Evolutionary conservation across 1,140 invertebrate species (phyloP).

Genomic region (Acromyrmex echinatior): DNA sequence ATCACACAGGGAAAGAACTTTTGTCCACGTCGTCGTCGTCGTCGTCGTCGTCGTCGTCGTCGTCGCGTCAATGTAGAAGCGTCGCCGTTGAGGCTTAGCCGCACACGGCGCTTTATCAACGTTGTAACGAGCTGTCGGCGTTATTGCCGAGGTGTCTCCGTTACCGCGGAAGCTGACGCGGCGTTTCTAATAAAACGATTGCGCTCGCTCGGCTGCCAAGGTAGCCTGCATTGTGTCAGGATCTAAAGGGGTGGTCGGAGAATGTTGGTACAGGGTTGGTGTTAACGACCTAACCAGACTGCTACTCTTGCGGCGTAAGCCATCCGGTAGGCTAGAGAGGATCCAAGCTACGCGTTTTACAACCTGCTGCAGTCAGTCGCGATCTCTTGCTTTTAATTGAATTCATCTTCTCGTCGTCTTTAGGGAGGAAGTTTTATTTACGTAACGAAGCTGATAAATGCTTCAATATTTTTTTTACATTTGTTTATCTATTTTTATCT

Average conservation of each 20-base stretch:
- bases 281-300: conserved; percentile 71
- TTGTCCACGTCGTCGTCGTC: conserved; percentile 33
- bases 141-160: conserved; percentile 83
- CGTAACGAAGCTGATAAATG: neutral
- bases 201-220: conserved; percentile 68
- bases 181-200: conserved; percentile 84
- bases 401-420: neutral
- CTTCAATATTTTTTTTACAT: neutral
- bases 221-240: conserved; percentile 73
- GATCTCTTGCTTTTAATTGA: conserved; percentile 28
- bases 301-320: conserved; percentile 68
- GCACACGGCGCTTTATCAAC: conserved; percentile 82
- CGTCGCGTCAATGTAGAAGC: conserved; percentile 30
- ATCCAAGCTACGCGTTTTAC: conserved; percentile 33
- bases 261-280: conserved; percentile 73
- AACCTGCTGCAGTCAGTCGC: conserved; percentile 11
- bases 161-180: conserved; percentile 83
- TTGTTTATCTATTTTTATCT: neutral
- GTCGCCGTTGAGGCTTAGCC: conserved; percentile 69
- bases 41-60: neutral
- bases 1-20: conserved; percentile 37
- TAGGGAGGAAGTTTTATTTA: neutral
- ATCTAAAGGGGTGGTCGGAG: conserved; percentile 59
- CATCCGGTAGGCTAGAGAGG: conserved; percentile 43
- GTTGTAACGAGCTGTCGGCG: conserved; percentile 84